Percentiles rank a stretch among this genome's conserved stretches.
phyloP scores from a whole-genome alignment of 2,888 invertebrate species.

The Nomada ferruginata region DNA sequence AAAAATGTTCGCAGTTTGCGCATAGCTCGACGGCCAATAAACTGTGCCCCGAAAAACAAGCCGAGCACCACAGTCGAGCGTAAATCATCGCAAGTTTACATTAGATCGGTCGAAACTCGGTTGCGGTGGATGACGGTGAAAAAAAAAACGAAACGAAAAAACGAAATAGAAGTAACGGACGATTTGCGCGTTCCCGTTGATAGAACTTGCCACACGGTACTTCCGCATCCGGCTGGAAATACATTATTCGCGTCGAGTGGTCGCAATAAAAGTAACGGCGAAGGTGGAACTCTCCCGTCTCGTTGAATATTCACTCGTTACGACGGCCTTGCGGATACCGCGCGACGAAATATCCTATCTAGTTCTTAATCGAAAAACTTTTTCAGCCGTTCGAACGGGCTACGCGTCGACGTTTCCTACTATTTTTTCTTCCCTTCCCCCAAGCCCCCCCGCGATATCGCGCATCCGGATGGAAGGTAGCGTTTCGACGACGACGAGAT shows the following conservation, averaged over 20 bases:
- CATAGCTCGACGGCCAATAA: constrained; percentile 49
- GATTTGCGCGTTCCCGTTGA: constrained; percentile 49
- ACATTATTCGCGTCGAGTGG: constrained; percentile 28
- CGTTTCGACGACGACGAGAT: background rate
- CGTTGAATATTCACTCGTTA: constrained; percentile 48
- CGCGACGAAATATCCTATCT: constrained; percentile 17
- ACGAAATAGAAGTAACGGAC: constrained; percentile 16
- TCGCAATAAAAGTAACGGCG: constrained; percentile 49
- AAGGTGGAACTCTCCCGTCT: constrained; percentile 29
- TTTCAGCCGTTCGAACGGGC: background rate
- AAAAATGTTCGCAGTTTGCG: constrained; percentile 49
- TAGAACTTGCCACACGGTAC: constrained; percentile 35
- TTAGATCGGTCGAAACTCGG: constrained; percentile 37
- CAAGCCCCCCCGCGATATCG: background rate
- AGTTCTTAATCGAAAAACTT: constrained; percentile 34
- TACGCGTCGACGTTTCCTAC: background rate
- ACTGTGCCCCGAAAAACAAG: constrained; percentile 59
- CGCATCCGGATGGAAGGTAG: background rate
- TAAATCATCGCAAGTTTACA: constrained; percentile 63
- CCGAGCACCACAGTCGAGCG: constrained; percentile 20
- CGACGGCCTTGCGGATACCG: constrained; percentile 3
- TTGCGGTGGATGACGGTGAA: background rate
- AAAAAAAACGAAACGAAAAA: background rate
- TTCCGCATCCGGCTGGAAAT: constrained; percentile 25
- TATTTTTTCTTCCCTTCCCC: background rate